Percentiles rank a stretch among this genome's conserved stretches.
phyloP scores from a whole-genome alignment of 2,113 vertebrate genomes.

The Peromyscus californicus region DNA sequence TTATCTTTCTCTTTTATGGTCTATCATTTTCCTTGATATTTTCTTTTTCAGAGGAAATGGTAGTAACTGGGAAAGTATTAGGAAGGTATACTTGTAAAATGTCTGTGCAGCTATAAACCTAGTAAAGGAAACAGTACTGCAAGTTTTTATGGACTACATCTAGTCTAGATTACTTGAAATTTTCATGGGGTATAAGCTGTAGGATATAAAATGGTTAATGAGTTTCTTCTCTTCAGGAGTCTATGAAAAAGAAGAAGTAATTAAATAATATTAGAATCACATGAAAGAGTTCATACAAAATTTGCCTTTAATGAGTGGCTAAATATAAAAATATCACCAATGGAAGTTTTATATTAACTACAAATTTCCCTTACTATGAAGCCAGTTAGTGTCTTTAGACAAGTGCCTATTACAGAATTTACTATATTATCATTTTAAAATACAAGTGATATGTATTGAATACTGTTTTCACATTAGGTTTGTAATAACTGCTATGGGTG shows the following conservation, averaged over 20 bases:
- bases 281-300: neutral
- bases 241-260: conserved; percentile 24
- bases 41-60: neutral
- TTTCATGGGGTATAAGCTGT: neutral
- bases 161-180: neutral
- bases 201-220: neutral
- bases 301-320: neutral
- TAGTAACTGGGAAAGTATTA: neutral
- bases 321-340: neutral
- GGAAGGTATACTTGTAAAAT: conserved; percentile 17
- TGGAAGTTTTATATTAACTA: neutral
- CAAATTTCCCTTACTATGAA: neutral
- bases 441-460: neutral
- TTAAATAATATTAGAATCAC: neutral
- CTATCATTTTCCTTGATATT: conserved; percentile 1
- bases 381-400: neutral
- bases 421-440: neutral
- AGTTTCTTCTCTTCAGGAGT: neutral
- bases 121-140: neutral
- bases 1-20: conserved; percentile 57
- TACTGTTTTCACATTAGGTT: neutral
- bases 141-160: neutral
- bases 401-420: neutral
- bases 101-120: neutral
- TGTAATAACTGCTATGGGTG: neutral